Percentiles rank a stretch among this genome's conserved stretches.
Evolutionary conservation across 2,113 vertebrate species (phyloP).

Genomic region (Hepsetus odoe): DNA sequence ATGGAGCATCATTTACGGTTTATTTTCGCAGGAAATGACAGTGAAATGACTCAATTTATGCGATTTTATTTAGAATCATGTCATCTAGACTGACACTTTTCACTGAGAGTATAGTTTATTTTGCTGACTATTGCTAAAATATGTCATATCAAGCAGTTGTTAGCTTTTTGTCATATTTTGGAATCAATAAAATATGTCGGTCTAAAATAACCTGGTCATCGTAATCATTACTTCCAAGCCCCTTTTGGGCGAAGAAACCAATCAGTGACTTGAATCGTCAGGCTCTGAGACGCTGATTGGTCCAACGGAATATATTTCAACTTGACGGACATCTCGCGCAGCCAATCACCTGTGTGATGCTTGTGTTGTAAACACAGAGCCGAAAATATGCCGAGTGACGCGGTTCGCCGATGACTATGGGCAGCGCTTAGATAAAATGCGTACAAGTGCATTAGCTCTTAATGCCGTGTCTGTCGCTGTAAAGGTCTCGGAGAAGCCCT

Average conservation of each 20-base stretch:
- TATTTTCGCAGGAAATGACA: no score
- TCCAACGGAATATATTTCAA: background rate
- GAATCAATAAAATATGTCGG: no score
- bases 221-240: background rate
- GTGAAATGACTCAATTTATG: no score
- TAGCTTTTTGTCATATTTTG: no score
- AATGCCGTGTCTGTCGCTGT: background rate
- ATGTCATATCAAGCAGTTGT: no score
- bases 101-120: no score
- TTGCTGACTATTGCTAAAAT: no score
- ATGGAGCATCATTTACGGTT: no score
- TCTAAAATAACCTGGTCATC: no score
- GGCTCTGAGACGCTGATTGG: slow-evolving; percentile 31
- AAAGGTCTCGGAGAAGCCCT: background rate
- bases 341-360: slow-evolving; percentile 9
- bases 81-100: no score
- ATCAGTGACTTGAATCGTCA: background rate
- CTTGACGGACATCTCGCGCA: slow-evolving; percentile 9
- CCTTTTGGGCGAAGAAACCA: background rate
- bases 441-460: background rate
- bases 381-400: slow-evolving; percentile 15
- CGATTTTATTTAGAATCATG: no score
- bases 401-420: background rate
- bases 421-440: background rate
- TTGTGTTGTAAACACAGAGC: slow-evolving; percentile 41